A percentile compares a stretch with the other conserved stretches of the same genome.
Evolutionary conservation across 2,113 vertebrate species (phyloP).

Genomic region (Notothenia coriiceps): DNA sequence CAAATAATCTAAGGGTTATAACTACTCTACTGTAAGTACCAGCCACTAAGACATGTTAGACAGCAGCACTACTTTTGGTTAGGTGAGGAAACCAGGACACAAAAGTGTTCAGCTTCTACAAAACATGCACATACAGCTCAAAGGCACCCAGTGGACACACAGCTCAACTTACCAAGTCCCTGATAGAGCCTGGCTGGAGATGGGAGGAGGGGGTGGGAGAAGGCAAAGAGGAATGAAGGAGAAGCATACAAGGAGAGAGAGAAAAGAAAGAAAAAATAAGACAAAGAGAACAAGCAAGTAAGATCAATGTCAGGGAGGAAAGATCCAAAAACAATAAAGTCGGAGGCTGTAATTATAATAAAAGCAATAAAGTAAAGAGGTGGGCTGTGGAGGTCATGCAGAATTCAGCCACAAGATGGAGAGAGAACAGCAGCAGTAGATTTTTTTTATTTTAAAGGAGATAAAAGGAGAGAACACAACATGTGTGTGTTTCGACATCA

Average conservation of each 20-base stretch:
- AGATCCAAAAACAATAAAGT: slow-evolving; percentile 77
- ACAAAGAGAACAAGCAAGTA: slow-evolving; percentile 85
- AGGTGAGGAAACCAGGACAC: slow-evolving; percentile 23
- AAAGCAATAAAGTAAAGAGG: slow-evolving; percentile 72
- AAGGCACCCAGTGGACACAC: slow-evolving; percentile 61
- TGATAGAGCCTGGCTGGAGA: slow-evolving; percentile 98
- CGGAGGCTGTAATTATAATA: slow-evolving; percentile 59
- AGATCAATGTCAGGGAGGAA: slow-evolving; percentile 86
- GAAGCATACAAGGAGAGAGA: slow-evolving; percentile 65
- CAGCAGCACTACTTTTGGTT: slow-evolving; percentile 30
- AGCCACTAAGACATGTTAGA: slow-evolving; percentile 9
- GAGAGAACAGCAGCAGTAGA: slow-evolving; percentile 66
- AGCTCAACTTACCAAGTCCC: slow-evolving; percentile 97
- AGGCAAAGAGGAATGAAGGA: slow-evolving; percentile 71
- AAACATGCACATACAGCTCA: slow-evolving; percentile 56
- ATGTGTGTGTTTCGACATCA: not conserved
- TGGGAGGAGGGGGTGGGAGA: slow-evolving; percentile 81
- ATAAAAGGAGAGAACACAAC: not conserved
- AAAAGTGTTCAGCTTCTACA: slow-evolving; percentile 23
- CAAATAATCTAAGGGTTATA: not conserved
- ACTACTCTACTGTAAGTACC: slow-evolving; percentile 40
- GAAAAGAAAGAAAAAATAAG: slow-evolving; percentile 76
- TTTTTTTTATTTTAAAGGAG: not conserved
- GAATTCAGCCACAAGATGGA: slow-evolving; percentile 63
- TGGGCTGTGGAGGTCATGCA: slow-evolving; percentile 77